Evolutionary conservation across 1,140 invertebrate genomes (phyloP).

Genomic region (Ctenoplectra terminalis): DNA sequence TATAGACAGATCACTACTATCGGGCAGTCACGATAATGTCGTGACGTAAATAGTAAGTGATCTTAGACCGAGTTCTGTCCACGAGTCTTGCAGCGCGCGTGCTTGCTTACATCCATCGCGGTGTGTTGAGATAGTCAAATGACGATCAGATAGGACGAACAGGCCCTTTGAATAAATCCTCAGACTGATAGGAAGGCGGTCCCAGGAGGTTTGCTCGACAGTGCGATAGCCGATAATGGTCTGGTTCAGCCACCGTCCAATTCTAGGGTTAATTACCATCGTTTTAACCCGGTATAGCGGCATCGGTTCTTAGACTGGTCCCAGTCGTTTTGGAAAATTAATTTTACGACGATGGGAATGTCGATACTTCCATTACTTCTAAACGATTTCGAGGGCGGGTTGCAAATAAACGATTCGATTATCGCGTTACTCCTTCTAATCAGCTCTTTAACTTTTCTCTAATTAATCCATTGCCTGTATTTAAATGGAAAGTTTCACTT

Average conservation of each 20-base stretch:
- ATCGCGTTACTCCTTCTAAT: not conserved
- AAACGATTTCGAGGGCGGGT: slow-evolving; percentile 1
- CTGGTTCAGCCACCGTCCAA: slow-evolving; percentile 73
- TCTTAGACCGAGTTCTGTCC: slow-evolving; percentile 48
- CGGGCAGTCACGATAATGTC: slow-evolving; percentile 46
- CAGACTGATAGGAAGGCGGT: slow-evolving; percentile 71
- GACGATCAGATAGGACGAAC: slow-evolving; percentile 65
- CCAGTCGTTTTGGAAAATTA: slow-evolving; percentile 59
- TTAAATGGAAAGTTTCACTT: not conserved
- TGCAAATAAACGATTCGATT: slow-evolving; percentile 28
- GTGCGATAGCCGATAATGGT: slow-evolving; percentile 75
- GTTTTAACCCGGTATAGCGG: slow-evolving; percentile 69
- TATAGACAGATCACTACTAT: slow-evolving; percentile 46
- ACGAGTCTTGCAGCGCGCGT: slow-evolving; percentile 58
- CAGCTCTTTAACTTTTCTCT: not conserved
- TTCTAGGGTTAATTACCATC: slow-evolving; percentile 76
- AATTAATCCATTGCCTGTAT: not conserved
- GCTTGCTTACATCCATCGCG: slow-evolving; percentile 68
- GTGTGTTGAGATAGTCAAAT: slow-evolving; percentile 70
- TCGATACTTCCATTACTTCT: slow-evolving; percentile 38
- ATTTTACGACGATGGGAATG: slow-evolving; percentile 51
- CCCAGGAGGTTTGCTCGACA: slow-evolving; percentile 71
- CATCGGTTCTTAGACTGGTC: slow-evolving; percentile 51
- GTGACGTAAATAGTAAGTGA: slow-evolving; percentile 60
- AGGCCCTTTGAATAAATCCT: slow-evolving; percentile 74